phyloP scores from a whole-genome alignment of 2,113 vertebrate species.

The Pimephales promelas region DNA sequence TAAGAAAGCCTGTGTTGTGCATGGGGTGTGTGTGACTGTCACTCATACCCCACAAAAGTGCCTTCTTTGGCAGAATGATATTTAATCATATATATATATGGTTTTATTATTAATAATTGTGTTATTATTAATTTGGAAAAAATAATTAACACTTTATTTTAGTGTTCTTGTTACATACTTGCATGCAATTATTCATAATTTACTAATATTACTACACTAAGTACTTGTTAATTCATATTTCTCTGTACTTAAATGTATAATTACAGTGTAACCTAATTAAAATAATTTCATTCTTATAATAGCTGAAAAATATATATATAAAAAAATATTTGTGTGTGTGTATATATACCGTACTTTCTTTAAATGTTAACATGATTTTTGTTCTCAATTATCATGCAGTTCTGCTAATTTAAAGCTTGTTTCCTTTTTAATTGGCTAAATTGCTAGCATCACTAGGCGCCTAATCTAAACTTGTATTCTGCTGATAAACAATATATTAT shows the following conservation, averaged over 20 bases:
- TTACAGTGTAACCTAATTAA: too few relatives aligned
- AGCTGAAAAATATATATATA: too few relatives aligned
- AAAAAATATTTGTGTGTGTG: too few relatives aligned
- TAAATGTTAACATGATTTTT: background rate
- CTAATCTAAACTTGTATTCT: slow-evolving; percentile 24
- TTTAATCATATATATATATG: background rate
- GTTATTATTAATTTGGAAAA: too few relatives aligned
- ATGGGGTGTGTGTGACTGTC: background rate
- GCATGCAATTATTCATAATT: too few relatives aligned
- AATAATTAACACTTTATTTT: too few relatives aligned
- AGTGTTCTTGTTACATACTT: too few relatives aligned
- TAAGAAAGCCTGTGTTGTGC: slow-evolving; percentile 9
- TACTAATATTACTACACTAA: too few relatives aligned
- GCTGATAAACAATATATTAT: background rate
- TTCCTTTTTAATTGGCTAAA: slow-evolving; percentile 13
- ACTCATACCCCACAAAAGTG: background rate
- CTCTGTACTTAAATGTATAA: too few relatives aligned
- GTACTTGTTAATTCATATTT: too few relatives aligned
- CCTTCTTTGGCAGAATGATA: background rate
- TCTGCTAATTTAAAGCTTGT: background rate
- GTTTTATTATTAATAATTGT: background rate
- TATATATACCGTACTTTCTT: too few relatives aligned
- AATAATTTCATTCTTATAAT: too few relatives aligned
- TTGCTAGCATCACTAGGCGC: background rate
- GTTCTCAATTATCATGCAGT: background rate